phyloP scores from a whole-genome alignment of 2,797 vertebrate species.

The Apodemus agrarius region DNA sequence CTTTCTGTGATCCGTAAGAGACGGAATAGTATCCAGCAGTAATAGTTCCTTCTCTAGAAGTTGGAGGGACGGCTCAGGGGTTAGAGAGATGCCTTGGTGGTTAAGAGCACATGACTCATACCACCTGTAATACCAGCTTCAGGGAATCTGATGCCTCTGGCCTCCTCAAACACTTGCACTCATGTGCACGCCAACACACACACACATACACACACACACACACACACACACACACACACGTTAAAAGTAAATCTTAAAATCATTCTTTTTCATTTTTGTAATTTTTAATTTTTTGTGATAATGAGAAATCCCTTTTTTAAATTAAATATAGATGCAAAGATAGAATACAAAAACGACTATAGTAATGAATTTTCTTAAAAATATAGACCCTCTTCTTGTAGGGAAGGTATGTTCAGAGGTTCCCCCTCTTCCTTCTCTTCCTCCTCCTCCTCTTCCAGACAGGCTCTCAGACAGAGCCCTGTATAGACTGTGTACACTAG shows the following conservation, averaged over 20 bases:
- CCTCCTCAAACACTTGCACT: neutral
- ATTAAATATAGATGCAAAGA: conserved; percentile 29
- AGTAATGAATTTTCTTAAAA: neutral
- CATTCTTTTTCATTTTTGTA: neutral
- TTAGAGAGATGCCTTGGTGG: no score
- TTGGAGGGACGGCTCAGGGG: neutral
- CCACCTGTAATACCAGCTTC: neutral
- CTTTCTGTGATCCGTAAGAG: neutral
- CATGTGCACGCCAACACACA: no score
- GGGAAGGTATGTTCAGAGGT: neutral
- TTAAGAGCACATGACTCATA: neutral
- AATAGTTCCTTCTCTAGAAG: neutral
- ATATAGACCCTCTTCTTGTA: neutral
- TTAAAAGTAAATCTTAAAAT: neutral
- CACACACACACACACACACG: neutral
- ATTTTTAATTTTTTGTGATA: conserved; percentile 31
- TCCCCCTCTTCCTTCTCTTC: no score
- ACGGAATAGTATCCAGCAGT: neutral
- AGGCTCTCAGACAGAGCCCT: neutral
- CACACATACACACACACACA: no score
- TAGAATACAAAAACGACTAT: neutral
- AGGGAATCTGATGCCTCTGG: neutral
- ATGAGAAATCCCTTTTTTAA: conserved; percentile 15
- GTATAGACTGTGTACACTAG: neutral
- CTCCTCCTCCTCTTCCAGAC: neutral